These are phyloP conservation scores for Cladopsammia gracilis DNA, from an alignment of 64 coral and sea anemone species.

Conservation along the genomic window DNA sequence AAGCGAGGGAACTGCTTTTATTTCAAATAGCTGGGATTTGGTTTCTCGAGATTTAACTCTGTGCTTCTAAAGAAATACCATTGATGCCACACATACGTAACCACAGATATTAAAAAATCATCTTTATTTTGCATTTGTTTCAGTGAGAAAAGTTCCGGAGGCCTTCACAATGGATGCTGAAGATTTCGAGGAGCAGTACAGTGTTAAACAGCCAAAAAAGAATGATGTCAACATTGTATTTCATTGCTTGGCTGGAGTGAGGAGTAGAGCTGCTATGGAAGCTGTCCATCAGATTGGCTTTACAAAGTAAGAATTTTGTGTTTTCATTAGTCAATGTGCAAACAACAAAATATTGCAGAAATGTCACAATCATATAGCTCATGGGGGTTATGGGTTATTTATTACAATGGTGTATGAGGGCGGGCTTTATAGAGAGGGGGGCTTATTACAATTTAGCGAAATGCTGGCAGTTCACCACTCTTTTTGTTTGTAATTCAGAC, in stretches of 20 bases:
- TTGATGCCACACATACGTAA: too few species aligned
- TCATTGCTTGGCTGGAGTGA: slow-evolving; percentile 83
- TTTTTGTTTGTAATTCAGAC: too few species aligned
- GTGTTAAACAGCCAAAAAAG: slow-evolving; percentile 74
- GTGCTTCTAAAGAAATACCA: too few species aligned
- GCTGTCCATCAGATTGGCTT: slow-evolving; percentile 81
- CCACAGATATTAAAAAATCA: too few species aligned
- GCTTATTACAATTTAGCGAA: too few species aligned
- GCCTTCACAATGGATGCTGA: slow-evolving; percentile 89
- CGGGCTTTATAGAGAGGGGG: too few species aligned
- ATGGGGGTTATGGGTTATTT: too few species aligned
- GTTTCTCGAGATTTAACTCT: too few species aligned
- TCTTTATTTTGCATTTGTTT: background rate
- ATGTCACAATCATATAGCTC: background rate
- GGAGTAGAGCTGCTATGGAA: slow-evolving; percentile 83
- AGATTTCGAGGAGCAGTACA: slow-evolving; percentile 76
- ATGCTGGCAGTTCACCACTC: too few species aligned
- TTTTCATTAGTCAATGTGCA: background rate
- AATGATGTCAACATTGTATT: slow-evolving; percentile 89
- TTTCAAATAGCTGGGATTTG: too few species aligned
- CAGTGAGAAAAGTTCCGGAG: slow-evolving; percentile 89
- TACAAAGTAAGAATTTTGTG: slow-evolving; percentile 65
- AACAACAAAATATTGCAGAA: background rate
- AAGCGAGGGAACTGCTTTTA: too few species aligned
- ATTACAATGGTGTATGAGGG: too few species aligned